These are phyloP conservation scores for Yponomeuta malinellus DNA, from an alignment of 2,888 invertebrate genomes.

Conservation along the genomic window DNA sequence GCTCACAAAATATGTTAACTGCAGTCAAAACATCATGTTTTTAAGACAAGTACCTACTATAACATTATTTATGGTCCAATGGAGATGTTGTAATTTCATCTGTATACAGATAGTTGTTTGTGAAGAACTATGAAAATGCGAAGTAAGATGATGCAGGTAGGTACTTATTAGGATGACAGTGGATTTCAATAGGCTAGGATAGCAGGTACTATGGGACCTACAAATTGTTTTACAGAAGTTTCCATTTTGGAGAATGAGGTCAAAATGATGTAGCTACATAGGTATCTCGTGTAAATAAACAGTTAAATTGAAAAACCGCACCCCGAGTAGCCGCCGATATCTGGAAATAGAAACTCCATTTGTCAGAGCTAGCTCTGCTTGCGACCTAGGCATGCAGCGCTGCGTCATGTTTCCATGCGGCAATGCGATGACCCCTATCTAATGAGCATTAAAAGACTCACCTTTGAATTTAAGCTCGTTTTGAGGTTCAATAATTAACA, in stretches of 20 bases:
- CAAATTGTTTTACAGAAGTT: too few species aligned
- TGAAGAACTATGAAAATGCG: too few species aligned
- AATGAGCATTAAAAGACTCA: constrained; percentile 61
- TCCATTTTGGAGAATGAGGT: not conserved
- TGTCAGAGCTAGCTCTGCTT: constrained; percentile 55
- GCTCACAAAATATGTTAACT: too few species aligned
- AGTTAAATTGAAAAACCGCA: constrained; percentile 40
- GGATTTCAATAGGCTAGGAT: too few species aligned
- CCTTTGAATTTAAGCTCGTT: constrained; percentile 93
- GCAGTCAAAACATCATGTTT: too few species aligned
- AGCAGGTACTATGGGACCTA: not conserved
- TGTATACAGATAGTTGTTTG: too few species aligned
- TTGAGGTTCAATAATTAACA: constrained; percentile 91
- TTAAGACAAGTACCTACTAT: too few species aligned
- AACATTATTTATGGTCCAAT: too few species aligned
- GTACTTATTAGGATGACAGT: not conserved
- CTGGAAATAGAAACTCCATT: constrained; percentile 76
- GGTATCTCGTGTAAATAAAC: not conserved
- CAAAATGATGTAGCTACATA: not conserved
- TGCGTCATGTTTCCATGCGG: constrained; percentile 49
- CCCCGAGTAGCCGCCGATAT: constrained; percentile 69
- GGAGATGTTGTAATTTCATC: too few species aligned
- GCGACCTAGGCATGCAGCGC: constrained; percentile 52
- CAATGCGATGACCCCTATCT: constrained; percentile 27
- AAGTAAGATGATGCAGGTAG: too few species aligned